Evolutionary conservation across 2,888 invertebrate species (phyloP).

Genomic region (Bellardia bayeri): DNA sequence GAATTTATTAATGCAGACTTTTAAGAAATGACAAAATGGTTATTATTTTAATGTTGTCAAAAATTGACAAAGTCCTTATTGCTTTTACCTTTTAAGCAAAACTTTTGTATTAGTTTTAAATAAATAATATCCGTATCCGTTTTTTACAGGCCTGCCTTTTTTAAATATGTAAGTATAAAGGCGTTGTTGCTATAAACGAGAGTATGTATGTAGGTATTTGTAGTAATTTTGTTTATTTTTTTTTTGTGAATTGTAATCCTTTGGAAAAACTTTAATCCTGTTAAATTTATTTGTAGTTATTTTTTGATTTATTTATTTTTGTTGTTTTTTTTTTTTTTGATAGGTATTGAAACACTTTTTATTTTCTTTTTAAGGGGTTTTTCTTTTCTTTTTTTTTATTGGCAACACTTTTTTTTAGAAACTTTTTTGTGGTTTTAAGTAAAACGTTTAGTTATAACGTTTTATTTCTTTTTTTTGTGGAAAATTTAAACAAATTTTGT

Average conservation of each 20-base stretch:
- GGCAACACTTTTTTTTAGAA: constrained; percentile 5
- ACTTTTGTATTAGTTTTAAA: neutral
- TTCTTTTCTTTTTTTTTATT: neutral
- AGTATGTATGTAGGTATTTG: no score
- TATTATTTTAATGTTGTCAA: neutral
- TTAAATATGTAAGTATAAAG: neutral
- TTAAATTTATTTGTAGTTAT: neutral
- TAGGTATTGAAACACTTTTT: constrained; percentile 6
- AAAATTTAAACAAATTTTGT: constrained; percentile 5
- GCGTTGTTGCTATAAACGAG: neutral
- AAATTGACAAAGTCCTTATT: neutral
- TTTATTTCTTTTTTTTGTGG: neutral
- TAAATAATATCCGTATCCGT: neutral
- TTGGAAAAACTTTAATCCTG: constrained; percentile 41
- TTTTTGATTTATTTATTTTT: neutral
- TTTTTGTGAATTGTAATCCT: constrained; percentile 32
- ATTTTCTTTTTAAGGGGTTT: neutral
- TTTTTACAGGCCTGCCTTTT: neutral
- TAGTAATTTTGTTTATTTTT: no score
- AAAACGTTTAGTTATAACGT: neutral
- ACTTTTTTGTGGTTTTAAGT: constrained; percentile 3
- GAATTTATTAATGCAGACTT: no score
- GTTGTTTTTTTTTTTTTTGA: neutral
- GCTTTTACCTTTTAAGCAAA: constrained; percentile 10
- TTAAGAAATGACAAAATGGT: neutral